Percentiles rank a stretch among this genome's conserved stretches.
Evolutionary conservation across 2,888 invertebrate species (phyloP).

Genomic region (Nomada lathburiana): DNA sequence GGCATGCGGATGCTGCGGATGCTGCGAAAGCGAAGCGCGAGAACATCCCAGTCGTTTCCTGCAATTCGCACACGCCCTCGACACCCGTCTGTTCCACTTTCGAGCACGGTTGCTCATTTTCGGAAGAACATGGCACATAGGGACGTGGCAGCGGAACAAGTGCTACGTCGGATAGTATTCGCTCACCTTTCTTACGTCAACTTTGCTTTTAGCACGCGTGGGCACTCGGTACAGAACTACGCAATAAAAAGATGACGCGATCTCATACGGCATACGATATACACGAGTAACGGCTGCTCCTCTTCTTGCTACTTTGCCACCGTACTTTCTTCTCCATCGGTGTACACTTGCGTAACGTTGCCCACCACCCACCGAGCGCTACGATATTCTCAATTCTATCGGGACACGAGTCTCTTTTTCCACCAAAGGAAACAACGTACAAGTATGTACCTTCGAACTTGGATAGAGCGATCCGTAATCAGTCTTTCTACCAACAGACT

Average conservation of each 20-base stretch:
- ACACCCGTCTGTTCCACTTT: neutral
- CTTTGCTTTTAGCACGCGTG: constrained; percentile 45
- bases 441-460: too few relatives aligned
- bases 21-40: constrained; percentile 62
- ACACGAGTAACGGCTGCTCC: neutral
- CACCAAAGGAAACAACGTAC: neutral
- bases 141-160: too few relatives aligned
- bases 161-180: neutral
- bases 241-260: constrained; percentile 12
- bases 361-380: constrained; percentile 58
- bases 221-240: neutral
- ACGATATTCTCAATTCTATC: neutral
- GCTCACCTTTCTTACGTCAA: constrained; percentile 45
- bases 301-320: constrained; percentile 37
- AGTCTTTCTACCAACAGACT: too few relatives aligned
- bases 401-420: neutral
- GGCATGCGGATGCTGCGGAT: constrained; percentile 66
- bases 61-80: constrained; percentile 57
- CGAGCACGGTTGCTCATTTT: neutral
- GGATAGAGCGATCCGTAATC: too few relatives aligned
- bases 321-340: constrained; percentile 66
- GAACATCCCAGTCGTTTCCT: constrained; percentile 74
- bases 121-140: neutral
- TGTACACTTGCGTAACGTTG: constrained; percentile 54
- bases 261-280: neutral